phyloP scores from a whole-genome alignment of 2,797 vertebrate species.

The Neostethus bicornis region DNA sequence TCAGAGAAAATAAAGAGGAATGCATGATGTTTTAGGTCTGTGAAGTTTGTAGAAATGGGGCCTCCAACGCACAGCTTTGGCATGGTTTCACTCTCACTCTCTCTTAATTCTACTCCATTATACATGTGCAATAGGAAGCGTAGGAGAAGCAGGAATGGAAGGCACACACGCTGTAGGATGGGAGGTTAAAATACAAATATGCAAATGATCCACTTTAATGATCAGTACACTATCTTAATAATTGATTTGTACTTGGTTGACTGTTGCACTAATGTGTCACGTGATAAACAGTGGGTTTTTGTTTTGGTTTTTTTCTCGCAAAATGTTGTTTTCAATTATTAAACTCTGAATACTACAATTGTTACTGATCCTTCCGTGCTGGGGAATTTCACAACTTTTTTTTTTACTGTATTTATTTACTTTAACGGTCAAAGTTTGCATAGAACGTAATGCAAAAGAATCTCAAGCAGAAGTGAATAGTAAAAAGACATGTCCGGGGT shows the following conservation, averaged over 20 bases:
- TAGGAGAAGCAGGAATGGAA: constrained; percentile 28
- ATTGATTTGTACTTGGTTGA: constrained; percentile 35
- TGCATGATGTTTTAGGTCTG: constrained; percentile 64
- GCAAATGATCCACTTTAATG: constrained; percentile 48
- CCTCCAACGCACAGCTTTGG: constrained; percentile 52
- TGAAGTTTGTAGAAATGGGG: constrained; percentile 64
- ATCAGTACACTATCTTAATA: constrained; percentile 31
- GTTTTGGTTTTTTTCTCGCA: constrained; percentile 20
- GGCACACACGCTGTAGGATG: constrained; percentile 17
- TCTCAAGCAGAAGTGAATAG: constrained; percentile 50
- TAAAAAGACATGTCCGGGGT: too few species aligned
- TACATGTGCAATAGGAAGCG: constrained; percentile 44
- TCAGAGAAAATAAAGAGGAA: constrained; percentile 63
- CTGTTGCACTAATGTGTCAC: constrained; percentile 16
- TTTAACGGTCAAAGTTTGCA: constrained; percentile 26
- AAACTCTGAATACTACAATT: constrained; percentile 19
- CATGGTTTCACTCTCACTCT: constrained; percentile 44
- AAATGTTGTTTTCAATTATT: constrained; percentile 30
- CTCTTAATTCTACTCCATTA: constrained; percentile 38
- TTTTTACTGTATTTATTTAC: neutral
- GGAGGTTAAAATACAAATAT: constrained; percentile 34
- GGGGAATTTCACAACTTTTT: constrained; percentile 5
- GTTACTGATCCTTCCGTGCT: neutral
- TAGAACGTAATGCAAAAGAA: constrained; percentile 25
- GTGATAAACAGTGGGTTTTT: constrained; percentile 23